A percentile compares a stretch with the other conserved stretches of the same genome.
Evolutionary conservation across 2,888 invertebrate species (phyloP).

Genomic region (Dolomedes plantarius): DNA sequence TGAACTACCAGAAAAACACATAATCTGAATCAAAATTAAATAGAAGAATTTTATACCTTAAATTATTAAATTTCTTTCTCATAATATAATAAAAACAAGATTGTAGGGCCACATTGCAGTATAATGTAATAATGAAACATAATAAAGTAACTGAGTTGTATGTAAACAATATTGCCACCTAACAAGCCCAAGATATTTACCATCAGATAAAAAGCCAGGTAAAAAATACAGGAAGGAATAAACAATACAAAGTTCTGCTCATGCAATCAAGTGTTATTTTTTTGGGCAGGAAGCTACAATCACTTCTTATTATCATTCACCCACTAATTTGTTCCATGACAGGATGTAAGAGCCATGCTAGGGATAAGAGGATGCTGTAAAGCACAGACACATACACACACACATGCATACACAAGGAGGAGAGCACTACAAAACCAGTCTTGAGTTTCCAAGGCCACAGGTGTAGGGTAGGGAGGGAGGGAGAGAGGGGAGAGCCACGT

Average conservation of each 20-base stretch:
- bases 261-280: conserved; percentile 60
- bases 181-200: conserved; percentile 48
- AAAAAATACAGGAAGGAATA: conserved; percentile 35
- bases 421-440: conserved; percentile 23
- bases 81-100: neutral
- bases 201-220: conserved; percentile 54
- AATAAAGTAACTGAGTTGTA: conserved; percentile 20
- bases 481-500: conserved; percentile 43
- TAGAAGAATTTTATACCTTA: neutral
- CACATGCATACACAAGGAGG: conserved; percentile 12
- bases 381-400: conserved; percentile 33
- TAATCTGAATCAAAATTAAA: no score
- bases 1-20: no score
- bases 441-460: conserved; percentile 64
- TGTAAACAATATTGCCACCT: conserved; percentile 47
- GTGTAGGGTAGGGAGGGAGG: conserved; percentile 25
- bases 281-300: conserved; percentile 30
- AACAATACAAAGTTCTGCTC: conserved; percentile 36
- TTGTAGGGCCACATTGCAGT: neutral
- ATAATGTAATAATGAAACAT: neutral
- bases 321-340: conserved; percentile 63
- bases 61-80: neutral
- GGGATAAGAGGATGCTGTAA: conserved; percentile 27
- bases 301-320: conserved; percentile 52
- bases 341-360: conserved; percentile 43